Base-by-base conservation (phyloP, 1,140 invertebrate genomes). In the Drosophila neocordata region DNA sequence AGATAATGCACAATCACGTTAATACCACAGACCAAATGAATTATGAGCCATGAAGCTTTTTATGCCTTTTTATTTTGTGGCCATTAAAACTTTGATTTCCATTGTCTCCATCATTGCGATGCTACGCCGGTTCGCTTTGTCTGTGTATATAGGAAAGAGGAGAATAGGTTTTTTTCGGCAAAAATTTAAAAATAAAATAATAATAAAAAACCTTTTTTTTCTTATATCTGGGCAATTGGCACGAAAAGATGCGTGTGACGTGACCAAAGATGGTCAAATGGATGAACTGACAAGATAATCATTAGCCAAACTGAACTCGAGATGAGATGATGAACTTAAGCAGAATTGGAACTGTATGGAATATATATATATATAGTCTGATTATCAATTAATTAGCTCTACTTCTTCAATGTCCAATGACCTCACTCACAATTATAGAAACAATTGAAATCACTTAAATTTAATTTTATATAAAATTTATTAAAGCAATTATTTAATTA, bases 401-500 rank as follows among this genome's bases (percentile, higher is more conserved):
- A n/a, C n/a, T n/a, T n/a, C n/a, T n/a, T n/a, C n/a, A n/a, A n/a
- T n/a, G 41, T 48, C 4, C 15, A 48, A 0, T 48, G 41, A 48
- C 15, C 41, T 48, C 41, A 20, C 13, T 8, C 5, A 24, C 22
- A 24, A 1, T 24, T 24, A 2, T 24, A 44, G 37, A 24, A 27
- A 65, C 11, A 35, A 18, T 27, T 24, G 37, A 11, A 27, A 31
- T 68, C 72, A 84, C 72, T 84, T 69, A 60, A 70, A 65, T 38
- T 64, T 31, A 60, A 80, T 53, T 77, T 77, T 65, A 80, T 60
- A 67, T 68, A 78, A 78, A 87, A 87, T 87, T 87, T 85, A 85
- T 85, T 82, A 82, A 71, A 61, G 67, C 77, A 81, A 81, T 85
- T 81, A 85, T 85, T 77, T 81, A 70, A 85, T 82, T 82, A 66